A percentile compares a stretch with the other conserved stretches of the same genome.
phyloP scores from a whole-genome alignment of 2,113 vertebrate species.

The Gymnogyps californianus region DNA sequence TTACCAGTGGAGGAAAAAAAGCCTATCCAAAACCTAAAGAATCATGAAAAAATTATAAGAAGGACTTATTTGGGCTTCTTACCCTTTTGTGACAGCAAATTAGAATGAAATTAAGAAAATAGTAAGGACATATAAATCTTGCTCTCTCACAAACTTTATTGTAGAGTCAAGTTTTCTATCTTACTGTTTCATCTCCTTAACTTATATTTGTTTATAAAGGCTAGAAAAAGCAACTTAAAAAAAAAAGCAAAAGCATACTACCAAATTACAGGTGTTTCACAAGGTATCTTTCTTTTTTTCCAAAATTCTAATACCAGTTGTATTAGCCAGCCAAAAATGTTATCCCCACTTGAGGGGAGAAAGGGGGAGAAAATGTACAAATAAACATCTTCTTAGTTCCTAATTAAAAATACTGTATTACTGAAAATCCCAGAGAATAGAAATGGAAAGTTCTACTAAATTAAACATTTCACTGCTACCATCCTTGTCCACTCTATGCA shows the following conservation, averaged over 20 bases:
- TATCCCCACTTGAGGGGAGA: background rate
- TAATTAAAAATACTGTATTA: background rate
- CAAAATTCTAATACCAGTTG: background rate
- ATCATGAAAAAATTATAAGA: background rate
- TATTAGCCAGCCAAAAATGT: background rate
- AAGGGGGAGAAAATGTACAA: background rate
- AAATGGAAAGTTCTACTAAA: background rate
- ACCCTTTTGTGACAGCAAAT: background rate
- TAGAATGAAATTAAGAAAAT: background rate
- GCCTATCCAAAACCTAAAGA: background rate
- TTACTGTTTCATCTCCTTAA: background rate
- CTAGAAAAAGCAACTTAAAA: background rate
- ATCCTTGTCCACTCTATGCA: background rate
- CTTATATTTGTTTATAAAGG: background rate
- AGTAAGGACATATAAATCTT: background rate
- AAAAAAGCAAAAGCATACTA: background rate
- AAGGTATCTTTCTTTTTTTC: background rate
- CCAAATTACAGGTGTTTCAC: background rate
- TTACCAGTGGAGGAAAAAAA: background rate
- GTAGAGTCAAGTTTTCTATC: background rate
- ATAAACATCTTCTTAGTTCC: background rate
- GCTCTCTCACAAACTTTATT: background rate
- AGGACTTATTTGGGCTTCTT: background rate
- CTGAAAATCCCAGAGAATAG: background rate
- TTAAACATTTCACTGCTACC: background rate